These are phyloP conservation scores for Dascyllus trimaculatus DNA, from an alignment of 2,113 vertebrate genomes.

Conservation along the genomic window DNA sequence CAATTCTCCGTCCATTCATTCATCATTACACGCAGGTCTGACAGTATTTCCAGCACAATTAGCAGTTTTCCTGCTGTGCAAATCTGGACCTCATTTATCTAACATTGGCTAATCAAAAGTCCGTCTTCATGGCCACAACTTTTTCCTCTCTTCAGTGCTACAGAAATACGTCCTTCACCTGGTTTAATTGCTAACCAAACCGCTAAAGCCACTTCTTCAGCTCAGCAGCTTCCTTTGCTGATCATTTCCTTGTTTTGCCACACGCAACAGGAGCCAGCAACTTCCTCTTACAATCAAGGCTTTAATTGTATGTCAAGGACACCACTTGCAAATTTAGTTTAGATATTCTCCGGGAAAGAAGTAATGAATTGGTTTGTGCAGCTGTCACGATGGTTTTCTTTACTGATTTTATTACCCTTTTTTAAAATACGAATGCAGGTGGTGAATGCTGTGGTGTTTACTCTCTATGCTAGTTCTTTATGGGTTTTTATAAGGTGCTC, in stretches of 20 bases:
- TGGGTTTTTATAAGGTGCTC: too few relatives aligned
- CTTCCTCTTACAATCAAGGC: neutral
- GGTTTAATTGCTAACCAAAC: neutral
- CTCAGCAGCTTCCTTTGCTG: neutral
- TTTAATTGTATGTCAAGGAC: neutral
- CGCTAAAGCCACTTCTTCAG: neutral
- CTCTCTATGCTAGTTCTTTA: neutral
- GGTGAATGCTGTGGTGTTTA: neutral
- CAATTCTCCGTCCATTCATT: neutral
- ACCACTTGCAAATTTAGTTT: neutral
- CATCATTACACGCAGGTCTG: neutral
- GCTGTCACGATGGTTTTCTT: neutral
- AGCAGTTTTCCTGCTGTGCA: neutral
- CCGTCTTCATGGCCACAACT: neutral
- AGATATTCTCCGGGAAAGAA: neutral
- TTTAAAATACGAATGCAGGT: neutral
- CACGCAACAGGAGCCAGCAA: neutral
- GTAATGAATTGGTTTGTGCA: neutral
- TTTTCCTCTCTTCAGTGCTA: neutral
- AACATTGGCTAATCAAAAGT: slow-evolving; percentile 7
- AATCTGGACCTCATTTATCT: slow-evolving; percentile 27
- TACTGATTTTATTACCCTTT: neutral
- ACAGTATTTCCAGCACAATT: slow-evolving; percentile 7
- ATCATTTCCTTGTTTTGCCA: neutral
- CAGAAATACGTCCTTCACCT: neutral